phyloP scores from a whole-genome alignment of 2,888 invertebrate species.

The Rhingia campestris region DNA sequence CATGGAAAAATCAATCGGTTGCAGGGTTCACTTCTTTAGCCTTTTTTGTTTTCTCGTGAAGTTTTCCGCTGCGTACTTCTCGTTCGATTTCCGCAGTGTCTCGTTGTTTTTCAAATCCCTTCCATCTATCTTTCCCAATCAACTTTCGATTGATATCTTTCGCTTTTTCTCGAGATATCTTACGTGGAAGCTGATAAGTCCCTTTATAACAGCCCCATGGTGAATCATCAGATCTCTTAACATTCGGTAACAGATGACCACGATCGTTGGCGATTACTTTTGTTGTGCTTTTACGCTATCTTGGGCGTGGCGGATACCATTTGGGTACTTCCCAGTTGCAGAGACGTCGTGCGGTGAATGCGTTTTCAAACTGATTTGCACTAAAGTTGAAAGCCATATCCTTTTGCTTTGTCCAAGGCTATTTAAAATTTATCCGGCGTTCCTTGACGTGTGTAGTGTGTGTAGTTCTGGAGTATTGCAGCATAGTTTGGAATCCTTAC shows the following conservation, averaged over 20 bases:
- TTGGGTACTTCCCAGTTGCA: constrained; percentile 86
- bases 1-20: neutral
- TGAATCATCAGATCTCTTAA: constrained; percentile 83
- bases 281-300: constrained; percentile 77
- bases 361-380: constrained; percentile 87
- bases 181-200: constrained; percentile 87
- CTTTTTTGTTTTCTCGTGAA: neutral
- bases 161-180: constrained; percentile 86
- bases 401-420: too few relatives aligned
- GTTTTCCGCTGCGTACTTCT: neutral
- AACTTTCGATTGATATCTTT: constrained; percentile 78
- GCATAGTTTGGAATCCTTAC: too few relatives aligned
- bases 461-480: too few relatives aligned
- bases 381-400: too few relatives aligned
- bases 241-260: constrained; percentile 87
- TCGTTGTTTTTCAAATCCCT: constrained; percentile 46
- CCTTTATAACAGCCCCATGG: constrained; percentile 87
- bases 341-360: constrained; percentile 85
- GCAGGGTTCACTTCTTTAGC: constrained; percentile 1
- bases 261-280: constrained; percentile 84
- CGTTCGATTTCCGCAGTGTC: neutral
- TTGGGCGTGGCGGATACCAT: constrained; percentile 85
- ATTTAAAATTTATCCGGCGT: too few relatives aligned
- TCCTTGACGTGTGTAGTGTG: too few relatives aligned
- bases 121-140: constrained; percentile 77